Conservation (phyloP, 2,888 invertebrate genomes). For the Antheraea yamamai region DNA sequence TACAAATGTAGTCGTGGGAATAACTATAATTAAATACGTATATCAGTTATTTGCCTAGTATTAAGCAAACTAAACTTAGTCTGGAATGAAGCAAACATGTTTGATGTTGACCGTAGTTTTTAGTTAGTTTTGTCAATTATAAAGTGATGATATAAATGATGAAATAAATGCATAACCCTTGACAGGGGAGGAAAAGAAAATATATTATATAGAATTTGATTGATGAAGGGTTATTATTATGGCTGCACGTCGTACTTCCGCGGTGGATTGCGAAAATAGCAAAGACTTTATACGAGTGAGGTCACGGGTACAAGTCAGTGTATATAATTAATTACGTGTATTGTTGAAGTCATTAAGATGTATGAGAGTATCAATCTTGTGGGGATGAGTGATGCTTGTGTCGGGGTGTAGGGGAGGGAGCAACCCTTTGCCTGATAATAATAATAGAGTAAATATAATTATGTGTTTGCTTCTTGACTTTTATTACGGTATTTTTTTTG, state of each 20-base stretch:
- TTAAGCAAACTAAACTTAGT: too few species aligned
- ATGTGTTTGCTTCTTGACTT: neutral
- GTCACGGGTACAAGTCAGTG: neutral
- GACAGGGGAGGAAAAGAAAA: neutral
- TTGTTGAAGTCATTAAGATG: constrained; percentile 43
- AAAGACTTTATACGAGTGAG: neutral
- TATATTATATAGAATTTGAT: neutral
- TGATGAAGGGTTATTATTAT: neutral
- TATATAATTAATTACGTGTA: constrained; percentile 28
- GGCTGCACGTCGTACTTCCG: neutral
- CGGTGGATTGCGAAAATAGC: neutral
- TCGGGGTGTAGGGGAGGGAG: constrained; percentile 26
- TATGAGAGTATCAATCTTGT: constrained; percentile 46
- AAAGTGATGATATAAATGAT: too few species aligned
- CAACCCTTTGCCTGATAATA: constrained; percentile 29
- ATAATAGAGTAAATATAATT: constrained; percentile 6
- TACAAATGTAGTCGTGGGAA: too few species aligned
- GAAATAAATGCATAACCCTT: neutral
- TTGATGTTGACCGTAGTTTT: too few species aligned
- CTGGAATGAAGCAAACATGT: too few species aligned
- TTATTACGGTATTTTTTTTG: too few species aligned
- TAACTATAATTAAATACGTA: too few species aligned
- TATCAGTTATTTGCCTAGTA: too few species aligned
- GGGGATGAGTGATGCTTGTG: constrained; percentile 33
- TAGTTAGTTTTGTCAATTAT: too few species aligned